Evolutionary conservation across 2,113 vertebrate species (phyloP), one percentile per base, ranked within the genome.

Genomic region (Prolemur simus): DNA sequence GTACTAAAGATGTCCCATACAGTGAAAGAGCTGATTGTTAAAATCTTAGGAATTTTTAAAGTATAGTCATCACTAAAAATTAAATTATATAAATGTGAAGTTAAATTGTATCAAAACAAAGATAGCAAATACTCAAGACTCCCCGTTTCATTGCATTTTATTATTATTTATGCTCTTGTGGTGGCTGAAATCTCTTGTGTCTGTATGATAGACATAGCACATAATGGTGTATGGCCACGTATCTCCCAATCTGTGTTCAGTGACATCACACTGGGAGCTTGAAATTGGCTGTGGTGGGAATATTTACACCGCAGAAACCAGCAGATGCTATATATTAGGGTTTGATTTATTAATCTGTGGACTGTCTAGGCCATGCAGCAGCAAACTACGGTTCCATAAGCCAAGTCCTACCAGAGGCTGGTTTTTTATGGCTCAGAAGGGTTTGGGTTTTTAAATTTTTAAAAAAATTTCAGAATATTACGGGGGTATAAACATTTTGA

Each of bases 1-100:
- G 3, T 11, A 8, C 54, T 54, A 29, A 13, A 73, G 66, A 29
- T 74, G 74, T 91, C 27, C 27, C 49, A 10, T 4, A 34, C 68
- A 47, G 49, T 2, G 3, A 29, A 39, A 93, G 73, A 58, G 39
- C 12, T 49, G 80, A 37, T 14, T 34, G 60, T 73, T 96, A 69
- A 89, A 60, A 87, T 92, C 86, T 87, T 29, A 96, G 37, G 29
- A 58, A 89, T 71, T 87, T 74, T 71, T n/a, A 94, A 89, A 91
- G 68, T 37, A 80, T 5, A 87, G 45, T n/a, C 27, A 84, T 88
- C 45, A 42, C 73, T 64, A 56, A 91, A 94, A 86, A 49, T 66
- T 68, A 86, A 84, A 83, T 91, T 45, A 3, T 60, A 71, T 58
- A 83, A 88, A 52, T 3, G 25, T 47, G 64, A 86, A 83, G 56